phyloP scores from a whole-genome alignment of 2,888 invertebrate species.

The Camponotus fellah region DNA sequence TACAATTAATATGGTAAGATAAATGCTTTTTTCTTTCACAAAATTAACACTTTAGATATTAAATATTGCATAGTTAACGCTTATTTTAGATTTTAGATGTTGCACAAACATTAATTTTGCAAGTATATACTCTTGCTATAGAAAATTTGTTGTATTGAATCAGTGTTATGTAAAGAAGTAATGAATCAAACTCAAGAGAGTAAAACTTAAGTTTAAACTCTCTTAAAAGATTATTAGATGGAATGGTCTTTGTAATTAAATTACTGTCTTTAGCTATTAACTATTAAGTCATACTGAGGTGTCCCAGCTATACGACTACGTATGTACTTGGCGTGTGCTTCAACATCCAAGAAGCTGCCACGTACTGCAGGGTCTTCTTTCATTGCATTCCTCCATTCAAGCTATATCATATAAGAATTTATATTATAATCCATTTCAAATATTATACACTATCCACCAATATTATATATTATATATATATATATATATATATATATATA shows the following conservation, averaged over 20 bases:
- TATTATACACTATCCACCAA: neutral
- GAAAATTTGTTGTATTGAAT: constrained; percentile 23
- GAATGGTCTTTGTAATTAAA: constrained; percentile 3
- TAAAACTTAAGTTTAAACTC: too few relatives aligned
- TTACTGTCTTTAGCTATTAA: constrained; percentile 46
- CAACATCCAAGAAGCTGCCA: constrained; percentile 89
- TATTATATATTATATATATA: constrained; percentile 1
- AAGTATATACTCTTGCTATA: neutral
- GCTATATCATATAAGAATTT: constrained; percentile 83
- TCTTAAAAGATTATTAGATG: neutral
- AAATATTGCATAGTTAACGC: neutral
- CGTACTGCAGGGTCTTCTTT: constrained; percentile 91
- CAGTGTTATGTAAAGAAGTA: constrained; percentile 50
- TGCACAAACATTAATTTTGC: constrained; percentile 10
- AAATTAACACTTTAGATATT: neutral
- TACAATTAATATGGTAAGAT: constrained; percentile 7
- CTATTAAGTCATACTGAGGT: constrained; percentile 89
- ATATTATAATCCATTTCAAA: neutral
- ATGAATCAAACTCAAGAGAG: neutral
- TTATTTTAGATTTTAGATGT: neutral
- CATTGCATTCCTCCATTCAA: constrained; percentile 91
- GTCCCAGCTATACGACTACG: constrained; percentile 89
- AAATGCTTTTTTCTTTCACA: constrained; percentile 15
- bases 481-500: neutral
- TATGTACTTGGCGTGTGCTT: constrained; percentile 91